Conservation (phyloP, 2,797 vertebrate genomes). For the Sarcophilus harrisii region DNA sequence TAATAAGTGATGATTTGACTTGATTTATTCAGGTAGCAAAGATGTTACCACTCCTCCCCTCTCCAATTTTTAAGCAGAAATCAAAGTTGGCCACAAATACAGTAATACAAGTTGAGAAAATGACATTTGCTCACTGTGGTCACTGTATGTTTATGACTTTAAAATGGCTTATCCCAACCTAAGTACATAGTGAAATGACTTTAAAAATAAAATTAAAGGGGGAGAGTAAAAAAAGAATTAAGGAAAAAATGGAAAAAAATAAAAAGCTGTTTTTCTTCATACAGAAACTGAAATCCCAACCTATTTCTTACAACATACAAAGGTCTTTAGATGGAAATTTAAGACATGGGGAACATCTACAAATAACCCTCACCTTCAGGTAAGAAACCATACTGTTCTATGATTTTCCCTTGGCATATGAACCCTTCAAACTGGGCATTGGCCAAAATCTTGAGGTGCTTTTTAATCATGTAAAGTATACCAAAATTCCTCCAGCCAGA, state of each 20-base stretch:
- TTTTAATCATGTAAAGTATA: neutral
- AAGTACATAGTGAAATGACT: neutral
- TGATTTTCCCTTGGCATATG: neutral
- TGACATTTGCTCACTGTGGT: neutral
- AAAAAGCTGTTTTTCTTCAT: neutral
- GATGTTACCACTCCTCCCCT: neutral
- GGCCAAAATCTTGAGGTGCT: neutral
- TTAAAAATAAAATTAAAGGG: no score
- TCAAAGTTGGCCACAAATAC: neutral
- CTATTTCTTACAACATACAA: neutral
- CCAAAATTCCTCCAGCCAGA: neutral
- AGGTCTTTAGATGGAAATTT: neutral
- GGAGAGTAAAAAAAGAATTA: neutral
- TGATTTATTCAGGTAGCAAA: neutral
- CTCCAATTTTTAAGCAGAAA: neutral
- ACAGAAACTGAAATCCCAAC: neutral
- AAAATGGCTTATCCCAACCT: neutral
- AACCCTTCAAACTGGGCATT: neutral
- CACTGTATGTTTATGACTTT: neutral
- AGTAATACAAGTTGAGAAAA: neutral
- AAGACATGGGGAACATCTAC: neutral
- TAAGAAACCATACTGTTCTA: neutral
- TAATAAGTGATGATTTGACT: no score
- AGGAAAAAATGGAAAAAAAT: no score
- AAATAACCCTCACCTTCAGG: neutral